Evolutionary conservation across 1,140 invertebrate genomes (phyloP).

Genomic region (Anoplophora glabripennis): DNA sequence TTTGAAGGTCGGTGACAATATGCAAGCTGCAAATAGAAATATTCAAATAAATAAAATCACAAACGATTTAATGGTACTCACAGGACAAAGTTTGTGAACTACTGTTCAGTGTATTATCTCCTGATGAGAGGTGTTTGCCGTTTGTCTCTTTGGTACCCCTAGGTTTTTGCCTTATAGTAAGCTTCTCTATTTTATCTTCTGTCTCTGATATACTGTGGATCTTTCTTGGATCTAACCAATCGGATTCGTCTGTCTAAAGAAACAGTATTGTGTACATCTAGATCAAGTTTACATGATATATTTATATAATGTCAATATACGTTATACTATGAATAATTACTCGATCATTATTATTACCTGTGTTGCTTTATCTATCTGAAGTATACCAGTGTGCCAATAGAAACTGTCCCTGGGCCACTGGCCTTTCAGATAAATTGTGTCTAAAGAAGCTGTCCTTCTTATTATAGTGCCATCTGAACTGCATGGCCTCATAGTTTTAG

Average conservation of each 20-base stretch:
- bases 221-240: slow-evolving; percentile 36
- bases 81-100: slow-evolving; percentile 43
- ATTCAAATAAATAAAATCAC: too few species aligned
- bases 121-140: slow-evolving; percentile 27
- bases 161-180: slow-evolving; percentile 33
- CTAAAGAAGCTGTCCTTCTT: slow-evolving; percentile 70
- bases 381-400: slow-evolving; percentile 60
- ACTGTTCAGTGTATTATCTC: slow-evolving; percentile 33
- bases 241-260: slow-evolving; percentile 40
- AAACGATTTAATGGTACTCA: slow-evolving; percentile 23
- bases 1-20: slow-evolving; percentile 45
- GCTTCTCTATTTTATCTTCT: slow-evolving; percentile 35
- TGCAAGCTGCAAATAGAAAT: slow-evolving; percentile 35
- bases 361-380: slow-evolving; percentile 74
- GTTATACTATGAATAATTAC: neutral
- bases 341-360: slow-evolving; percentile 55
- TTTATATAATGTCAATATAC: neutral
- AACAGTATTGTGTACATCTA: neutral
- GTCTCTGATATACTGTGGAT: slow-evolving; percentile 33
- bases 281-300: neutral
- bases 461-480: slow-evolving; percentile 53
- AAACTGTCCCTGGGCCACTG: slow-evolving; percentile 72
- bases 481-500: slow-evolving; percentile 40
- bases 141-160: slow-evolving; percentile 30
- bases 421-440: slow-evolving; percentile 73